These are phyloP conservation scores for Drosophila mayaguana DNA, from an alignment of 2,888 invertebrate species.

Conservation along the genomic window DNA sequence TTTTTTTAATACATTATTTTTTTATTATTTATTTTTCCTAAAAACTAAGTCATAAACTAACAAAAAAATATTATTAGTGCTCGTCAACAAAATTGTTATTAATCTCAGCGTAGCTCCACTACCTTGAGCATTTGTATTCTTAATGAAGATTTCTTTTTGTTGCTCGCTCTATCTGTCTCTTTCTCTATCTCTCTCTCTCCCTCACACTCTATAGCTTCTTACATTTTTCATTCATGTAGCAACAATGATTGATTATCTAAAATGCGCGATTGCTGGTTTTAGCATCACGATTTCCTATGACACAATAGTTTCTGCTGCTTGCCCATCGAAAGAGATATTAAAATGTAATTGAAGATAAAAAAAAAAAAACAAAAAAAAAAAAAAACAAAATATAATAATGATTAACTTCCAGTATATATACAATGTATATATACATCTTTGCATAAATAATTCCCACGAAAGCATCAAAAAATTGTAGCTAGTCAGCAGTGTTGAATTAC, in stretches of 20 bases:
- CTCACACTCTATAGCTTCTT: not conserved
- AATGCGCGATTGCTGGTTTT: conserved; percentile 35
- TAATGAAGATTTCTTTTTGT: conserved; percentile 5
- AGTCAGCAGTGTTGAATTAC: conserved; percentile 3
- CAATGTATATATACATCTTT: not conserved
- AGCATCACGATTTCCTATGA: conserved; percentile 49
- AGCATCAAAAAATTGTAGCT: not conserved
- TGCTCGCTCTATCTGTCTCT: not conserved
- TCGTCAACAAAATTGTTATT: not conserved
- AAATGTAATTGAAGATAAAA: conserved; percentile 27
- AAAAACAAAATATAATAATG: not conserved
- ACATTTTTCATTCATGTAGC: conserved; percentile 9
- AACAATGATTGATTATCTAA: conserved; percentile 43
- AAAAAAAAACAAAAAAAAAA: not conserved
- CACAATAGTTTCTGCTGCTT: conserved; percentile 34
- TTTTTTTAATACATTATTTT: too few relatives aligned
- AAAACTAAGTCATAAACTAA: not conserved
- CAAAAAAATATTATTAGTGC: not conserved
- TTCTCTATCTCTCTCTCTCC: not conserved
- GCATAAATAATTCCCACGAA: conserved; percentile 14
- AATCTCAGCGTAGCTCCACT: not conserved
- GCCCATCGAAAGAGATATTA: conserved; percentile 18
- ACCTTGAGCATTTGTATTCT: not conserved
- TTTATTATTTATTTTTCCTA: not conserved
- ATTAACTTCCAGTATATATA: conserved; percentile 1